Base-by-base conservation (phyloP, 2,888 invertebrate species). In the Drosophila algonquin region DNA sequence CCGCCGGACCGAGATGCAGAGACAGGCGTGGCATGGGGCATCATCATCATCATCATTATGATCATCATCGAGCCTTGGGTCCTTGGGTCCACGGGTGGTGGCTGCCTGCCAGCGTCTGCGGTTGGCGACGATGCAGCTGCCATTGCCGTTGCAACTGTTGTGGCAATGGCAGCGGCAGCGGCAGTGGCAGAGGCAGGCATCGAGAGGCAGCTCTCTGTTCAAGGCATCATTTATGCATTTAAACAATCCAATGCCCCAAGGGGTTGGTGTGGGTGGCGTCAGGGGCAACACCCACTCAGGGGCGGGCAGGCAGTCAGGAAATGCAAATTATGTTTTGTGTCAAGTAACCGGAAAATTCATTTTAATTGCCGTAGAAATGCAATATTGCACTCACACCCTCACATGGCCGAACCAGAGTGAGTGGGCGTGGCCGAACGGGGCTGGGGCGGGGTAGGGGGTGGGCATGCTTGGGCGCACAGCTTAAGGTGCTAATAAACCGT, bases 281-380 rank as follows among this genome's bases (percentile, higher is more conserved):
- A 44, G 5, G 48, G 46, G 58, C 35, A 58, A 47, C 58, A 70
- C 68, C 44, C 73, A 52, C n/a, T 62, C 70, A 35, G 32, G 32
- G 32, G 21, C 21, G 3, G 35, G 35, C 35, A 35, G 40, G 40
- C 40, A 2, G 40, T 78, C 67, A 84, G 91, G 91, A 91, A 77
- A 89, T 90, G 90, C 90, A 90, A 90, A 90, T 90, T 90, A 90
- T 90, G 90, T 91, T 90, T 88, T 89, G 90, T 91, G 90, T 90
- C 90, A 90, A 90, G 90, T 89, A 87, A 88, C 90, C 90, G 91
- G 90, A 91, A 90, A 90, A 90, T 91, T 81, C 88, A 89, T 90
- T 91, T 91, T 91, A 90, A 90, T 90, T 90, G 91, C 90, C 85
- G 75, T 80, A 77, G 80, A 83, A 86, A 81, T 88, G 81, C 84